Base-by-base conservation (phyloP, 2,797 vertebrate species). In the Lycodopsis pacificus region DNA sequence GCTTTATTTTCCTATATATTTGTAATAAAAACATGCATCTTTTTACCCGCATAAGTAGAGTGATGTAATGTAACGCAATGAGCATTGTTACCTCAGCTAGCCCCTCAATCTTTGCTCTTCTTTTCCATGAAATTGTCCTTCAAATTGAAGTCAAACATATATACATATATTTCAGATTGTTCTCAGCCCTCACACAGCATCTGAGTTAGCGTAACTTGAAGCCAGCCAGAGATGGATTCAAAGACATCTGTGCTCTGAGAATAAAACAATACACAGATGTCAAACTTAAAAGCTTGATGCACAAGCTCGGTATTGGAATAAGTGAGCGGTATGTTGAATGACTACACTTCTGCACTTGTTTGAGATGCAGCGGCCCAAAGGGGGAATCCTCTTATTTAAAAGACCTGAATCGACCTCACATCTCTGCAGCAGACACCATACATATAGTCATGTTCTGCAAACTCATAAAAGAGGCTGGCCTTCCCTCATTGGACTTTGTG, bases 221-320 rank as follows among this genome's bases (percentile, higher is more conserved):
- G 61, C 22, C 36, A 34, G 65, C 19, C 65, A 74, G 73, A 81
- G 78, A 74, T 65, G 66, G 73, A 81, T 86, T 77, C 82, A 77
- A 84, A 86, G 80, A 85, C 78, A 59, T 85, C 68, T 74, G 84
- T 72, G 88, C 83, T 63, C 25, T 78, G 81, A 85, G 80, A 88
- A 75, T 64, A 58, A 85, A 85, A 84, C 82, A 85, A 82, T 30
- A 87, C 86, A 82, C 85, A 81, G 82, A 86, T 87, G 77, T 83
- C 73, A 81, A 73, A 81, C 70, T 73, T 81, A 48, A 80, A 85
- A 77, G 46, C 67, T 73, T 64, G 65, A 80, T 81, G 74, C 73
- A 62, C 73, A 61, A n/a, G 67, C 66, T 38, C 38, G 7, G n/a
- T 53, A 56, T 58, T 79, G 65, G 65, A 83, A 82, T 59, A 85